Conservation (phyloP, 2,797 vertebrate species). For the Sebastes goodei region DNA sequence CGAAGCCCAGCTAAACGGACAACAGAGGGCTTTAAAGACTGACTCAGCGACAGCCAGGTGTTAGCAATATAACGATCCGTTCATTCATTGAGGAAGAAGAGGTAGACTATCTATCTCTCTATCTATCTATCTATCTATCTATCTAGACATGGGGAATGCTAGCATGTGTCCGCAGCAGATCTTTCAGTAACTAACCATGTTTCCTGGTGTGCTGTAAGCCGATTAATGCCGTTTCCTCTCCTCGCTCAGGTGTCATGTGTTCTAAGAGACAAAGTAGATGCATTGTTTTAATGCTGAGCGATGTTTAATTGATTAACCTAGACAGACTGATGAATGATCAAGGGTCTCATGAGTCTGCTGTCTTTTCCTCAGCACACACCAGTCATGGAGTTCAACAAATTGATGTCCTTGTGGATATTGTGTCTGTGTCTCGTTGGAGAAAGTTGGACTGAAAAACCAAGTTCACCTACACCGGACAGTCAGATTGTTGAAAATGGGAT, state of each 20-base stretch:
- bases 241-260: background rate
- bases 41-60: background rate
- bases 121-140: background rate
- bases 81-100: slow-evolving; percentile 50
- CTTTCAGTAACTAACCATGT: slow-evolving; percentile 35
- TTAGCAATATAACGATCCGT: slow-evolving; percentile 15
- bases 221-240: background rate
- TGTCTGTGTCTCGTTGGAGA: slow-evolving; percentile 75
- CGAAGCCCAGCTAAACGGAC: background rate
- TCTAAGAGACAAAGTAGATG: background rate
- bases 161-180: background rate
- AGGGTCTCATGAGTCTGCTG: background rate
- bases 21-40: background rate
- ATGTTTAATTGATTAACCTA: background rate
- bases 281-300: background rate
- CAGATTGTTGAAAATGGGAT: slow-evolving; percentile 66
- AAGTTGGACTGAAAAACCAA: slow-evolving; percentile 71
- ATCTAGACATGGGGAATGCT: background rate
- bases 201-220: background rate
- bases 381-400: slow-evolving; percentile 81
- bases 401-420: slow-evolving; percentile 79
- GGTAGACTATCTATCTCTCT: background rate
- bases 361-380: slow-evolving; percentile 54
- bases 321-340: background rate
- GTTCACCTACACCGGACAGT: slow-evolving; percentile 56